Evolutionary conservation across 2,888 invertebrate species (phyloP).

Genomic region (Eueremaeus valkanovi): DNA sequence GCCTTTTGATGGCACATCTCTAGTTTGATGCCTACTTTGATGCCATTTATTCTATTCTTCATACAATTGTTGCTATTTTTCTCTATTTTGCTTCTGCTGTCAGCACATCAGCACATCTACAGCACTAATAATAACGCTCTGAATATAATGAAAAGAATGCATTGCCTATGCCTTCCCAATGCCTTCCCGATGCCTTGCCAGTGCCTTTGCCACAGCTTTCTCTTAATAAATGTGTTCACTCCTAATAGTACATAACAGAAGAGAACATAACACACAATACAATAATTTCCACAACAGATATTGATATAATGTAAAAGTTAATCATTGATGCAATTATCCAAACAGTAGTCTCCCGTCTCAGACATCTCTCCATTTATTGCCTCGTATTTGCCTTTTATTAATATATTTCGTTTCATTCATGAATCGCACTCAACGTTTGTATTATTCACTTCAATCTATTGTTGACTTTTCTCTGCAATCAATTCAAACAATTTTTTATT

Average conservation of each 20-base stretch:
- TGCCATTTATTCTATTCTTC: background rate
- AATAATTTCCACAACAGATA: constrained; percentile 2
- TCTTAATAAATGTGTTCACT: background rate
- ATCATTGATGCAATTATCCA: constrained; percentile 4
- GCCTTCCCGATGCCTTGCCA: too few relatives aligned
- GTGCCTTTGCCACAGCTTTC: background rate
- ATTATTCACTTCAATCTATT: background rate
- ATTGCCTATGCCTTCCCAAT: too few relatives aligned
- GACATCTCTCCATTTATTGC: background rate
- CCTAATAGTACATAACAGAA: background rate
- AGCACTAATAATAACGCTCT: background rate
- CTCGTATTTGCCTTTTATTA: background rate
- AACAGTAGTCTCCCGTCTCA: background rate
- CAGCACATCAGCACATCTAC: background rate
- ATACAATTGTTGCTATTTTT: background rate
- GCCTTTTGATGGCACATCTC: constrained; percentile 9
- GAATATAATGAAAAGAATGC: background rate
- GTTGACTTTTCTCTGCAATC: background rate
- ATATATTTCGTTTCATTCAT: background rate
- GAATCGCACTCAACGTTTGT: background rate
- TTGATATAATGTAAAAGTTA: background rate
- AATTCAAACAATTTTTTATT: background rate
- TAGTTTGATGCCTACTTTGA: constrained; percentile 3
- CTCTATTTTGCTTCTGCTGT: constrained; percentile 1
- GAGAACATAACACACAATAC: background rate